Evolutionary conservation across 2,113 vertebrate genomes (phyloP), one percentile per base, ranked within the genome.

Genomic region (Poeciliopsis turrubarensis): DNA sequence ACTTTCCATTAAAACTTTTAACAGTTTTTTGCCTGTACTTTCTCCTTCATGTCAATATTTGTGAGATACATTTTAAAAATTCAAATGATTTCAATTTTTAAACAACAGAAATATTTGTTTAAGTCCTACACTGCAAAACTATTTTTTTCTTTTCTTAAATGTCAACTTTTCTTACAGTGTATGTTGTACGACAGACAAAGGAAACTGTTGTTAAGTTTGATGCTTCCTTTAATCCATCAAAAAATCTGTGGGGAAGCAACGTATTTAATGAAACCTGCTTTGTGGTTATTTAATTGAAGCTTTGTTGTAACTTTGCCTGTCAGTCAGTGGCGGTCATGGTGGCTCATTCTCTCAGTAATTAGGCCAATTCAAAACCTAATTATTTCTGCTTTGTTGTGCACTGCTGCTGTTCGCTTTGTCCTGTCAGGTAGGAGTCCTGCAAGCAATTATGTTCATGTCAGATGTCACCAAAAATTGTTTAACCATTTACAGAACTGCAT

Each of bases 351-450:
- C 22, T 32, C 65, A 71, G 72, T 72, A 82, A 87, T 86, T 70
- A 83, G 60, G 3, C 31, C 44, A 2, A 15, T 73, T 67, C 27
- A 7, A 34, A 29, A 30, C 3, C 69, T 73, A 57, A 77, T 78
- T 70, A 76, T 51, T 70, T 30, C 51, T 34, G 67, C 22, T 19
- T 68, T 32, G 19, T 86, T 78, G 68, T 72, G 61, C 54, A 5
- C 31, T 34, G 67, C 80, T 86, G 70, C 77, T 68, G 30, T 82
- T 72, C 34, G 60, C 44, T 74, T 88, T 85, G 76, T 81, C 82
- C 63, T 73, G 37, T 32, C 64, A 73, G 75, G 67, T 63, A 22
- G 13, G n/a, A 77, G 9, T 71, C 62, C 22, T 66, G 69, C 64
- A 72, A 70, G 68, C 41, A 75, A 74, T 83, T 72, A 64, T 54